Base-by-base conservation (phyloP, 2,113 vertebrate species). In the Stigmatopora argus region DNA sequence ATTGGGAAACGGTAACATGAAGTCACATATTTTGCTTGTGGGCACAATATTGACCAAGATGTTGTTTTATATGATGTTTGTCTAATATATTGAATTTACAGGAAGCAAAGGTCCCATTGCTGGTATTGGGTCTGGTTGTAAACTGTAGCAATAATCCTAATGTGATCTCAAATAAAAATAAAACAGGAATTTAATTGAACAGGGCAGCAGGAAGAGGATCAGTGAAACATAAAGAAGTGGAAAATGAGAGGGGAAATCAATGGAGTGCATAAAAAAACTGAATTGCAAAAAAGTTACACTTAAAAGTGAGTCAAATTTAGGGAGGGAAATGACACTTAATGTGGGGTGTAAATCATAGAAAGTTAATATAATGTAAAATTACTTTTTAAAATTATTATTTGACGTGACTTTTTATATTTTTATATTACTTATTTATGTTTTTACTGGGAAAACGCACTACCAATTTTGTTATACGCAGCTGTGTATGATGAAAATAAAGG, bases 1-100 rank as follows among this genome's bases (percentile, higher is more conserved):
- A 83, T 65, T 63, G 67, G 79, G 83, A 80, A 82, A 60, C 38
- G 38, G 66, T 77, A 76, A 80, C 75, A 75, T 72, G 69, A 83
- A 79, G 65, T 80, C 78, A 73, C 69, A 80, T 74, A 60, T 67
- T 65, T 83, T 45, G 74, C 85, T 83, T 70, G 41, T 73, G 78
- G 87, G 76, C 76, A 83, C 71, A 85, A 73, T 79, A 80, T 77
- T 82, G 76, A 73, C 67, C 62, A 69, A 64, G 61, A 70, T 44
- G 49, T 77, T 65, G 69, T 71, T 77, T 58, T 18, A 41, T 60
- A 41, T 47, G 41, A 73, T 0, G 34, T 48, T 45, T 55, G 38
- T 14, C 62, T 62, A 61, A 75, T 76, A 78, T 69, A 86, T 79
- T 78, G 45, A 4, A 52, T 71, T 78, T 67, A 70, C 48, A 35